Conservation (phyloP, 2,888 invertebrate species). For the Cremastobaeus sp. region DNA sequence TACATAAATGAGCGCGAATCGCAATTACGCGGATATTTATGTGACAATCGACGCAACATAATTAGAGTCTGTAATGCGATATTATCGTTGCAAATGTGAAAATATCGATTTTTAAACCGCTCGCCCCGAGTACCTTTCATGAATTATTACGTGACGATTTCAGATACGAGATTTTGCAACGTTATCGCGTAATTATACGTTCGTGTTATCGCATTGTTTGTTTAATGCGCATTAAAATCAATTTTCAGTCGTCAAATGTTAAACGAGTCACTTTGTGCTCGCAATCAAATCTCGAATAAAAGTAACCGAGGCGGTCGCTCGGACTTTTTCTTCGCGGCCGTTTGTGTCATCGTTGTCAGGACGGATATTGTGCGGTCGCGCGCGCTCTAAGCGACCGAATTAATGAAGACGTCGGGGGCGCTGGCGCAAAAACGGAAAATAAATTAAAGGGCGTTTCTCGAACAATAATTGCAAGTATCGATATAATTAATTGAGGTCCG, state of each 20-base stretch:
- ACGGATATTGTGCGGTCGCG: no score
- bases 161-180: conserved; percentile 48
- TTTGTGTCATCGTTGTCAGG: no score
- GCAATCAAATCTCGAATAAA: no score
- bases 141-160: conserved; percentile 54
- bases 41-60: conserved; percentile 53
- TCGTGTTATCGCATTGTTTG: conserved; percentile 42
- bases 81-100: conserved; percentile 55
- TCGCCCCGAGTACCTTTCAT: conserved; percentile 30
- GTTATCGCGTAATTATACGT: conserved; percentile 53
- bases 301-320: no score
- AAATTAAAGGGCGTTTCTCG: conserved; percentile 61
- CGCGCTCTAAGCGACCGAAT: conserved; percentile 42
- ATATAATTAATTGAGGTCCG: conserved; percentile 62
- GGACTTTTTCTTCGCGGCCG: no score
- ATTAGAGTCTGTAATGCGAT: conserved; percentile 57
- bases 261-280: conserved; percentile 39
- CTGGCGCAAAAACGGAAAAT: conserved; percentile 51
- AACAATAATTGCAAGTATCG: conserved; percentile 61
- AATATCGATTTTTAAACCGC: conserved; percentile 53
- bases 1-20: conserved; percentile 48
- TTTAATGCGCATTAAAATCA: conserved; percentile 44
- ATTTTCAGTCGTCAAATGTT: conserved; percentile 39
- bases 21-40: conserved; percentile 59
- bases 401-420: conserved; percentile 56